Percentiles rank a stretch among this genome's conserved stretches.
Conservation (phyloP, 2,888 invertebrate genomes). For the Acanthacorydalis orientalis region DNA sequence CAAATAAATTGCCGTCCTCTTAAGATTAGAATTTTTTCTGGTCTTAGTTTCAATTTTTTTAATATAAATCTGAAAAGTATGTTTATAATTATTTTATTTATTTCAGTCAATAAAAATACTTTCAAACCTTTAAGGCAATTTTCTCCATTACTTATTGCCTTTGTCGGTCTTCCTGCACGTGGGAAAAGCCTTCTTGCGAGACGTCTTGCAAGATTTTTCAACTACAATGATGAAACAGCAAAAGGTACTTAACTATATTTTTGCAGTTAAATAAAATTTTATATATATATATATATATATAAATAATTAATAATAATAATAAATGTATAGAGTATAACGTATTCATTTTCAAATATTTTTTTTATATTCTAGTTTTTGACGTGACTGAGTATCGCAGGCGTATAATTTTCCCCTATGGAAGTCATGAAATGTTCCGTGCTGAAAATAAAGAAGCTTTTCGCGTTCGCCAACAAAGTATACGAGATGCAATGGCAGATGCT, state of each 20-base stretch:
- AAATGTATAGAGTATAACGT: too few species aligned
- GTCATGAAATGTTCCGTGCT: conserved; percentile 76
- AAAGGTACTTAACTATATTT: conserved; percentile 38
- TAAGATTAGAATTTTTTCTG: too few species aligned
- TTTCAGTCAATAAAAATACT: too few species aligned
- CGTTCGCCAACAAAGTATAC: conserved; percentile 65
- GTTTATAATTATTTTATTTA: too few species aligned
- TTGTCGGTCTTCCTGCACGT: conserved; percentile 81
- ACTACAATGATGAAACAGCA: conserved; percentile 79
- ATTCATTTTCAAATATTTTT: too few species aligned
- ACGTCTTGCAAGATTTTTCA: conserved; percentile 70
- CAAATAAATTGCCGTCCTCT: too few species aligned
- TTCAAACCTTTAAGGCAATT: conserved; percentile 28
- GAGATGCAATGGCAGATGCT: conserved; percentile 74
- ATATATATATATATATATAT: too few species aligned
- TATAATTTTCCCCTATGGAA: conserved; percentile 63
- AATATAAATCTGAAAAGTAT: too few species aligned
- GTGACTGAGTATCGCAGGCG: conserved; percentile 81
- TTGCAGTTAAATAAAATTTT: too few species aligned
- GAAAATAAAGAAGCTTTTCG: conserved; percentile 70
- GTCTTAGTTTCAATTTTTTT: too few species aligned
- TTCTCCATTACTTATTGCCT: conserved; percentile 65
- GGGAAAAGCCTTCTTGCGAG: conserved; percentile 87
- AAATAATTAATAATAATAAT: too few species aligned
- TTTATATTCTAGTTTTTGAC: conserved; percentile 69